Evolutionary conservation across 2,113 vertebrate genomes (phyloP), one percentile per base, ranked within the genome.

Genomic region (Tautogolabrus adspersus): DNA sequence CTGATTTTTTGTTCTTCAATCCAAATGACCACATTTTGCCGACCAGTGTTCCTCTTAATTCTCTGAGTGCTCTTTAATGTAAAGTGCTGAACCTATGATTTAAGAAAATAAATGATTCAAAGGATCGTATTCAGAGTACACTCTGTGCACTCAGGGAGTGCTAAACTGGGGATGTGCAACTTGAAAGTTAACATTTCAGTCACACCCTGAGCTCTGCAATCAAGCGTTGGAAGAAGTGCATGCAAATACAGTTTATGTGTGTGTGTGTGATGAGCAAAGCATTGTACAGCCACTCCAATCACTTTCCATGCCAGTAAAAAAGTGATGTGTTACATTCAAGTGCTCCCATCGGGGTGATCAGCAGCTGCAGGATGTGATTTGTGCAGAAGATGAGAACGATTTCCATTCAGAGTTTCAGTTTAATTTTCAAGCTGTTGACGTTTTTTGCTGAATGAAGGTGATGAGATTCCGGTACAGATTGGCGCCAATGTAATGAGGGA

Each of bases 261-360:
- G 72, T 19, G 63, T 42, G 44, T 52, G 51, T 55, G 80, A 86
- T 70, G 61, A 75, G 60, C 51, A 69, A 57, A 58, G 60, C 44
- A 46, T 72, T 7, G 23, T 37, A 18, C 69, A 65, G 59, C 77
- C 51, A 23, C 73, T 89, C 55, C 71, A 65, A 83, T 85, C 75
- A 47, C 64, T 87, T 80, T 74, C 44, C 19, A 5, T 58, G 66
- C 51, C 67, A 38, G 56, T 77, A 70, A 79, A 52, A 79, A 65
- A 70, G 54, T 21, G n/a, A 77, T 77, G 78, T 46, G 67, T 66
- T 69, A 18, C 12, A n/a, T 72, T 61, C 38, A 89, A 90, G 82
- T 64, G 69, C 80, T 79, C 87, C 82, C 84, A 55, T 18, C 0
- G 67, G 87, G 63, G 78, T 65, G 80, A 88, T 90, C 73, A 87